These are phyloP conservation scores for Chrysina gloriosa DNA, from an alignment of 2,888 invertebrate genomes.

Conservation along the genomic window DNA sequence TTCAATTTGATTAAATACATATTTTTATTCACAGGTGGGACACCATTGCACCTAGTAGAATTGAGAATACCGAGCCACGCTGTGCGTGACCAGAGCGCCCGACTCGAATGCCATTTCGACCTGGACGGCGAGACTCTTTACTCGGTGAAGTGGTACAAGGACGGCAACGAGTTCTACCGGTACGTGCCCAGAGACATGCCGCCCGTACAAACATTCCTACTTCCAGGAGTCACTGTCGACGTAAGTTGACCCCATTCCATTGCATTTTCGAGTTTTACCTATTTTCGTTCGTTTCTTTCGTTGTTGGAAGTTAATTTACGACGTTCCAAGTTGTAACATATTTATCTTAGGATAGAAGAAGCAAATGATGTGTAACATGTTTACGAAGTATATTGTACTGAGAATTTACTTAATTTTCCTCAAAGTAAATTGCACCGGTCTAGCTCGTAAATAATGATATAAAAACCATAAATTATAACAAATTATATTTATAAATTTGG, in stretches of 20 bases:
- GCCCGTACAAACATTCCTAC: constrained; percentile 80
- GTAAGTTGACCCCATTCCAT: constrained; percentile 72
- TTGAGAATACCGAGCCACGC: constrained; percentile 86
- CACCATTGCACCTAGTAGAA: constrained; percentile 76
- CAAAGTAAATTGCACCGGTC: no score
- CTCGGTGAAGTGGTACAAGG: constrained; percentile 94
- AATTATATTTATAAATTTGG: no score
- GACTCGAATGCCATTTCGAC: constrained; percentile 85
- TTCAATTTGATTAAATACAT: no score
- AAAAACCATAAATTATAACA: no score
- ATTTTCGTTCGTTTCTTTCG: neutral
- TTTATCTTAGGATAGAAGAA: no score
- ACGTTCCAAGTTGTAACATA: neutral
- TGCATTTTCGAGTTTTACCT: neutral
- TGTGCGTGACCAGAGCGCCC: constrained; percentile 80
- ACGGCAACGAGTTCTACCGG: constrained; percentile 89
- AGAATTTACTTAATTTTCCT: no score
- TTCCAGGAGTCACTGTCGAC: constrained; percentile 87
- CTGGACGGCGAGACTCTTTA: constrained; percentile 85
- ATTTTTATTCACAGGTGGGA: constrained; percentile 60
- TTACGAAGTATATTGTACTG: no score
- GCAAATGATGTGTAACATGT: no score
- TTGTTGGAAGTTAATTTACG: no score
- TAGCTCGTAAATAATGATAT: no score
- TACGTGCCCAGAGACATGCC: constrained; percentile 87